phyloP scores from a whole-genome alignment of 2,113 vertebrate species.

The Charadrius vociferus region DNA sequence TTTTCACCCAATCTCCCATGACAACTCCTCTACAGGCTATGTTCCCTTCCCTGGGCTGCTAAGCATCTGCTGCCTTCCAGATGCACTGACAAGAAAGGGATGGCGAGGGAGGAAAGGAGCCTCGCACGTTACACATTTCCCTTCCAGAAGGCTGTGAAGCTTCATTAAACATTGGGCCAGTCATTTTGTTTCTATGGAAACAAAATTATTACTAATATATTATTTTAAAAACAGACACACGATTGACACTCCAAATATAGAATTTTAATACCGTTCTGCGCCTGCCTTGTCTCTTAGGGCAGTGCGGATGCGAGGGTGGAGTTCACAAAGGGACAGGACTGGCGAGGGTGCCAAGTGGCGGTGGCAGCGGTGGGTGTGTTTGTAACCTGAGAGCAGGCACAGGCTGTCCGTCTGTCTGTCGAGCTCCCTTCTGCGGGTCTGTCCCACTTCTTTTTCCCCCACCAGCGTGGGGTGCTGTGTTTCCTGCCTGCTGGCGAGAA shows the following conservation, averaged over 20 bases:
- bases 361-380: constrained; percentile 6
- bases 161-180: constrained; percentile 34
- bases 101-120: background rate
- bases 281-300: constrained; percentile 44
- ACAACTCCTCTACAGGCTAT: background rate
- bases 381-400: constrained; percentile 59
- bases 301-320: constrained; percentile 47
- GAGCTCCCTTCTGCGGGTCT: background rate
- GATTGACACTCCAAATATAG: constrained; percentile 73
- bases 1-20: background rate
- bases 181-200: constrained; percentile 55
- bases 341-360: constrained; percentile 35
- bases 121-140: background rate
- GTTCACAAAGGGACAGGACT: constrained; percentile 54
- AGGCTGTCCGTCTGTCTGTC: background rate
- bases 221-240: constrained; percentile 66
- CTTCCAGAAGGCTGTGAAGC: constrained; percentile 15
- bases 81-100: background rate
- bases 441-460: background rate
- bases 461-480: background rate
- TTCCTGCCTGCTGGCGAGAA: constrained; percentile 52
- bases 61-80: background rate
- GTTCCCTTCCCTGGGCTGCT: background rate
- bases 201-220: constrained; percentile 64
- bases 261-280: constrained; percentile 67